Evolutionary conservation across 2,888 invertebrate species (phyloP), one percentile per base, ranked within the genome.

Genomic region (Zhengitettix transpicula): DNA sequence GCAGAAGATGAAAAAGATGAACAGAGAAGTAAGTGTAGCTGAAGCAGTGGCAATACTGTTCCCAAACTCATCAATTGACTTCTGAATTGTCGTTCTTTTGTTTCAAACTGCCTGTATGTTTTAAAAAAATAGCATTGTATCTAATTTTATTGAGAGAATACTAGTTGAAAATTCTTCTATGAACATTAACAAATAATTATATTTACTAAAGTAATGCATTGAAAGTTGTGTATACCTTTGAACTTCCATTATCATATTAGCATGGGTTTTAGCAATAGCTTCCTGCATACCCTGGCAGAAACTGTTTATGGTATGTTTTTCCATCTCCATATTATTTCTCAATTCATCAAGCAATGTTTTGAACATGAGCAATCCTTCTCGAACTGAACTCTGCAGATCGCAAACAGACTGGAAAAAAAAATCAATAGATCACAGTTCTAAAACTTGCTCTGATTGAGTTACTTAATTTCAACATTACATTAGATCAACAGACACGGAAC

Each of bases 1-100:
- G 86, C 84, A 11, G 83, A 80, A 59, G 81, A 80, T 47, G 82
- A 82, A 70, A 87, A 85, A 9, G 83, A 82, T 59, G 84, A 82
- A 69, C 85, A 83, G 59, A 85, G 75, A 66, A 85, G 79, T 41
- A 86, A 74, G 67, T 86, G 85, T 62, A 83, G 77, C 67, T 84
- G 84, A 40, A 87, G 75, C 17, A 84, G 82, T 1, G 84, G 84
- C 69, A 84, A 75, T 11, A 84, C 80, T 52, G 81, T 79, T 42
- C 81, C 81, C 66, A 80, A 68, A 62, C 75, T 75, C 28, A 77
- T 69, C 60, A 81, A 69, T 67, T 81, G 81, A 10, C 74, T 74
- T 60, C 78, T 73, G 56, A 81, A 78, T 66, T 77, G 71, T 60
- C 78, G 73, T 66, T 81, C 80, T 66, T 77, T 78, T 59, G 72